phyloP scores from a whole-genome alignment of 2,113 vertebrate species.

The Corythoichthys haematopterus region DNA sequence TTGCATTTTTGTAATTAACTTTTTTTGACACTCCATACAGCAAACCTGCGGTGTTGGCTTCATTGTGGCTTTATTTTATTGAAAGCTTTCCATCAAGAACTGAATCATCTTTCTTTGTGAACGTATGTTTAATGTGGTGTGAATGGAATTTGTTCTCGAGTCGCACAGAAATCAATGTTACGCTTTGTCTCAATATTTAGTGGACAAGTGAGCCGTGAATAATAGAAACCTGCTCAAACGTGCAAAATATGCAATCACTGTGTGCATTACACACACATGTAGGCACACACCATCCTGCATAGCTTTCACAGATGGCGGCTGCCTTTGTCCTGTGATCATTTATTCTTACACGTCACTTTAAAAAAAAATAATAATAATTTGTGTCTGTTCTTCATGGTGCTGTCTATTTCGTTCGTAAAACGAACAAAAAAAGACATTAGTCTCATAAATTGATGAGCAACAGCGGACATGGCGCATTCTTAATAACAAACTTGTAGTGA shows the following conservation, averaged over 20 bases:
- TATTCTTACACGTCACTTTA: conserved; percentile 9
- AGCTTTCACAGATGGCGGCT: conserved; percentile 2
- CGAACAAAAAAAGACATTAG: conserved; percentile 18
- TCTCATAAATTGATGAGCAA: conserved; percentile 13
- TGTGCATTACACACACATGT: background rate
- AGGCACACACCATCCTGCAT: conserved; percentile 1
- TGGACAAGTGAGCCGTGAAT: conserved; percentile 20
- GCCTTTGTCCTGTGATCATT: conserved; percentile 21
- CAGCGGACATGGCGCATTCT: conserved; percentile 36
- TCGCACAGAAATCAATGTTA: conserved; percentile 59
- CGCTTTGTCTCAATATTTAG: conserved; percentile 34
- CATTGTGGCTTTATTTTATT: conserved; percentile 38
- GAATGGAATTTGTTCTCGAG: conserved; percentile 28
- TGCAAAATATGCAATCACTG: background rate
- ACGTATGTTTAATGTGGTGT: conserved; percentile 37
- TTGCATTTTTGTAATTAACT: conserved; percentile 36
- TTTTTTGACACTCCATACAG: conserved; percentile 40
- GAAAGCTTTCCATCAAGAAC: conserved; percentile 49
- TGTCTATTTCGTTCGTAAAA: conserved; percentile 20
- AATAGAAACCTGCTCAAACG: conserved; percentile 17
- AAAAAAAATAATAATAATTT: background rate
- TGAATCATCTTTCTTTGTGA: conserved; percentile 45
- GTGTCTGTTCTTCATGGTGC: conserved; percentile 4
- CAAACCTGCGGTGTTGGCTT: conserved; percentile 31
- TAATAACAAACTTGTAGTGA: conserved; percentile 32